Evolutionary conservation across 2,888 invertebrate genomes (phyloP), one percentile per base, ranked within the genome.

Genomic region (Eristalinus sepulchralis): DNA sequence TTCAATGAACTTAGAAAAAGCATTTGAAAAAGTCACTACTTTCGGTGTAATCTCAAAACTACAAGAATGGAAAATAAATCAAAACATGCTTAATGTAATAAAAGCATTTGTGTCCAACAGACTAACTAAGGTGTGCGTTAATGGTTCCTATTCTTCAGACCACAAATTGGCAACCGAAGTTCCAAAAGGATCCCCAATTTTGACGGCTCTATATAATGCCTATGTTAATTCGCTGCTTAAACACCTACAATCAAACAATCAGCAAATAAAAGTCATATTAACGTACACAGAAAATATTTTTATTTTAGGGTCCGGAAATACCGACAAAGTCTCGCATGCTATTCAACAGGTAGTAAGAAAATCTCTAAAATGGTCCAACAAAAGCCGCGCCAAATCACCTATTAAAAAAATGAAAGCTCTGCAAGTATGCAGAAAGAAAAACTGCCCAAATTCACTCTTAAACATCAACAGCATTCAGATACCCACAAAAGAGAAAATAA

Each of bases 1-100:
- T 57, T 34, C 34, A 2, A 34, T 10, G 13, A 57, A 68, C 13
- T 22, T 68, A 34, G 57, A 68, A 57, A 68, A 68, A 13, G 57
- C 68, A 3, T 68, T 68, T 31, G 22, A 68, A 53, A 68, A 17
- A 8, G 68, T 68, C 11, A 57, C 57, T 11, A 13, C 5, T 1
- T 31, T 11, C n/a, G 39, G 27, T 10, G 60, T 60, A 1, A 27
- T 31, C 17, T 27, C 36, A 27, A 60, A 71, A 71, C 60, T 71
- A 9, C 9, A 60, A 1, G n/a, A 71, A 13, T 60, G 39, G 47
- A 13, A 11, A 13, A 24, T 59, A 17, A 13, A 24, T n/a, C 13
- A 4, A 53, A 53, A 53, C 1, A n/a, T 53, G 53, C 3, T 13
- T 17, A 39, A 39, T 3, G 6, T 4, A 10, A 39, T 39, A 39